Evolutionary conservation across 2,113 vertebrate genomes (phyloP).

Genomic region (Toxotes chatareus): DNA sequence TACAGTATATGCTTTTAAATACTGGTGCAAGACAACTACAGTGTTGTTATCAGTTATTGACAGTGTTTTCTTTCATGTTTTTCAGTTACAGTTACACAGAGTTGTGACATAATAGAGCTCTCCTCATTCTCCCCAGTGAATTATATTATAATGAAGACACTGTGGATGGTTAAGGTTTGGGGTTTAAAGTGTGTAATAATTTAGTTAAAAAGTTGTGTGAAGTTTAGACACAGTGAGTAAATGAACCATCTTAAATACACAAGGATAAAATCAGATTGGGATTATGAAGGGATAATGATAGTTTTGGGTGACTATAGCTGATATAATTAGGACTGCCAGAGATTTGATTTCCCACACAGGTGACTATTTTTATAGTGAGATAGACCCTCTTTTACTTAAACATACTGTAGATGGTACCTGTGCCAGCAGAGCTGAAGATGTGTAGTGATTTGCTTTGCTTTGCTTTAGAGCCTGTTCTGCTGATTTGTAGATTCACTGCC

Average conservation of each 20-base stretch:
- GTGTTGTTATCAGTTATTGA: slow-evolving; percentile 7
- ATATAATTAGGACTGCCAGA: no score
- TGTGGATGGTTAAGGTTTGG: neutral
- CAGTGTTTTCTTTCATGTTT: neutral
- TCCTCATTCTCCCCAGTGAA: neutral
- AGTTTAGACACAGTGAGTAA: neutral
- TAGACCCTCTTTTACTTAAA: neutral
- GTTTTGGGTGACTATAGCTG: no score
- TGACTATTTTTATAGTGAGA: neutral
- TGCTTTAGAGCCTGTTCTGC: no score
- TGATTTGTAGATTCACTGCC: no score
- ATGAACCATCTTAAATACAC: neutral
- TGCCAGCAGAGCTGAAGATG: neutral
- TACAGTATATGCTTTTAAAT: slow-evolving; percentile 36
- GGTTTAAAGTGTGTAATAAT: neutral
- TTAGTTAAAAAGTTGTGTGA: neutral
- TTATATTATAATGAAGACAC: neutral
- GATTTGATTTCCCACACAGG: no score
- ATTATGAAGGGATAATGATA: no score
- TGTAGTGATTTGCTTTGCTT: no score
- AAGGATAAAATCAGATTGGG: neutral
- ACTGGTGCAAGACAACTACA: neutral
- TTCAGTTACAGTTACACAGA: neutral
- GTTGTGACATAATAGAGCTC: neutral
- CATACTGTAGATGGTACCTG: neutral